Evolutionary conservation across 2,888 invertebrate species (phyloP).

Genomic region (Diabrotica balteata): DNA sequence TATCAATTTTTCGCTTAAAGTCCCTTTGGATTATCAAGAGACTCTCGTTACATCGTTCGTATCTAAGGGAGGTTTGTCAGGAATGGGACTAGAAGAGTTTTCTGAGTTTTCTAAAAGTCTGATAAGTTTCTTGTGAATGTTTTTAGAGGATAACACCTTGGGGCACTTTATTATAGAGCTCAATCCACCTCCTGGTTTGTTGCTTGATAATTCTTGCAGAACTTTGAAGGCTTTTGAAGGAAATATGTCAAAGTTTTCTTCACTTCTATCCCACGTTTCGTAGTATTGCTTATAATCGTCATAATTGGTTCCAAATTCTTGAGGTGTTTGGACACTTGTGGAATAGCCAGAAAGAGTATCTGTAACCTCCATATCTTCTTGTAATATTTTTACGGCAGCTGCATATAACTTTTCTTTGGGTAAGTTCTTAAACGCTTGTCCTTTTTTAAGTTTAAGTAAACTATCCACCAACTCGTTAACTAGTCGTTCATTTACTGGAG

Average conservation of each 20-base stretch:
- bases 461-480: conserved; percentile 68
- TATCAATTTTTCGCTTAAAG: conserved; percentile 42
- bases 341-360: conserved; percentile 61
- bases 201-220: conserved; percentile 61
- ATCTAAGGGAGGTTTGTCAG: conserved; percentile 45
- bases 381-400: conserved; percentile 65
- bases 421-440: conserved; percentile 63
- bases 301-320: conserved; percentile 62
- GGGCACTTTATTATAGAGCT: conserved; percentile 69
- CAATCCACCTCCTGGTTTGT: conserved; percentile 58
- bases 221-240: conserved; percentile 68
- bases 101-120: conserved; percentile 56
- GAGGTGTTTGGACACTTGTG: conserved; percentile 62
- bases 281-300: conserved; percentile 65
- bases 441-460: conserved; percentile 65
- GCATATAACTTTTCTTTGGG: conserved; percentile 68
- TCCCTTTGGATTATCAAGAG: conserved; percentile 50
- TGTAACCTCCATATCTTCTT: conserved; percentile 63
- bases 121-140: conserved; percentile 62
- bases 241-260: conserved; percentile 60
- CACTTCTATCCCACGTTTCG: conserved; percentile 62
- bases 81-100: conserved; percentile 41
- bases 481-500: conserved; percentile 64
- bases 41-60: conserved; percentile 53
- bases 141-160: conserved; percentile 68